Evolutionary conservation across 2,797 vertebrate species (phyloP).

Genomic region (Melanotaenia pygmaea): DNA sequence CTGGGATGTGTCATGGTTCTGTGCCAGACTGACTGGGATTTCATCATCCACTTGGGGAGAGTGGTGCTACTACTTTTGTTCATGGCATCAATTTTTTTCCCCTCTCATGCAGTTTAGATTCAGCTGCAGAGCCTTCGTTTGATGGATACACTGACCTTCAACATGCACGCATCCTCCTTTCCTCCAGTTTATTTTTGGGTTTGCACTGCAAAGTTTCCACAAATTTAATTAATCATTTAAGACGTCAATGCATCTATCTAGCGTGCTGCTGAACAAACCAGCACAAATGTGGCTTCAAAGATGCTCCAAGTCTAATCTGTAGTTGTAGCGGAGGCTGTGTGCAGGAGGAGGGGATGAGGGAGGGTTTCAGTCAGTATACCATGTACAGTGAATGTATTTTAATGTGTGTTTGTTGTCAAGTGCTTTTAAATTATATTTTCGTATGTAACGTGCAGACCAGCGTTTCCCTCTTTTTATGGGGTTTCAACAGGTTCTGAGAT

Average conservation of each 20-base stretch:
- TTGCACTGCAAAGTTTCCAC: neutral
- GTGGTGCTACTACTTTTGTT: conserved; percentile 29
- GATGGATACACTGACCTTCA: conserved; percentile 53
- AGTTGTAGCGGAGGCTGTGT: conserved; percentile 57
- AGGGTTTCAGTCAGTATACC: conserved; percentile 88
- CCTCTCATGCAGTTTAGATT: conserved; percentile 39
- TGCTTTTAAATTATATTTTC: conserved; percentile 99
- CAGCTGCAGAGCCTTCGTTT: conserved; percentile 15
- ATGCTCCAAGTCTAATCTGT: conserved; percentile 3
- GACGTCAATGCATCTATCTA: neutral
- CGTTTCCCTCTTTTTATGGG: conserved; percentile 88
- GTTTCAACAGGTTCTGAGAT: conserved; percentile 85
- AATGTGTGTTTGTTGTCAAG: conserved; percentile 92
- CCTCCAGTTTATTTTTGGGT: conserved; percentile 29
- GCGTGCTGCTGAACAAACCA: conserved; percentile 34
- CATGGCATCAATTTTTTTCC: conserved; percentile 31
- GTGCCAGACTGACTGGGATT: conserved; percentile 45
- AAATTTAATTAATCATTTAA: neutral
- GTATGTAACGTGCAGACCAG: conserved; percentile 93
- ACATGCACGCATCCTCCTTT: conserved; percentile 59
- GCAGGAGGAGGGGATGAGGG: conserved; percentile 83
- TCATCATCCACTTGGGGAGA: conserved; percentile 42
- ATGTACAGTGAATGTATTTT: conserved; percentile 99
- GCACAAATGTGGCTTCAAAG: conserved; percentile 44
- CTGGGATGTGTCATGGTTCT: conserved; percentile 33